Conservation (phyloP, 2,888 invertebrate genomes). For the Acanthosepion lycidas region DNA sequence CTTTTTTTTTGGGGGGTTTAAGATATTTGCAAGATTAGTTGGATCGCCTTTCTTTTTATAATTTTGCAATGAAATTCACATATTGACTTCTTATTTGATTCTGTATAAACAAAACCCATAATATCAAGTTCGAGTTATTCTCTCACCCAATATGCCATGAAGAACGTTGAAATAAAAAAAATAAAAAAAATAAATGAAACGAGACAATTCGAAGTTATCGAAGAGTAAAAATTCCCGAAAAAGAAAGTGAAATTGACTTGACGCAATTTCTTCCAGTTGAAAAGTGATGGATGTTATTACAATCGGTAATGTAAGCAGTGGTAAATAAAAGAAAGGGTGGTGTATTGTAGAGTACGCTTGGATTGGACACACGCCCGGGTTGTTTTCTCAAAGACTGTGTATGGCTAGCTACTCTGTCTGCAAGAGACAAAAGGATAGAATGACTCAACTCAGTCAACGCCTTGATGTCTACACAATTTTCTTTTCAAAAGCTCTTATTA, state of each 20-base stretch:
- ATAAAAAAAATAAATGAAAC: neutral
- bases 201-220: neutral
- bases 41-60: too few relatives aligned
- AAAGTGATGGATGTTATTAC: neutral
- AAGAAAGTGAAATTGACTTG: neutral
- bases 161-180: neutral
- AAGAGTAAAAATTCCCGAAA: neutral
- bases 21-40: too few relatives aligned
- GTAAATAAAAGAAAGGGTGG: neutral
- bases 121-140: neutral
- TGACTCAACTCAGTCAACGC: neutral
- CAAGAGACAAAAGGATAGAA: neutral
- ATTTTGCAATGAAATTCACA: too few relatives aligned
- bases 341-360: neutral
- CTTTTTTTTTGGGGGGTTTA: too few relatives aligned
- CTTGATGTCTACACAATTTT: neutral
- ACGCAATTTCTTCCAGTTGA: neutral
- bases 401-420: neutral
- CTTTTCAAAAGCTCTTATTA: neutral
- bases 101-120: neutral
- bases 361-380: constrained; percentile 9
- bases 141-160: neutral
- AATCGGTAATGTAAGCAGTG: neutral
- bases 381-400: neutral
- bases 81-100: neutral